Evolutionary conservation across 2,888 invertebrate genomes (phyloP), one percentile per base, ranked within the genome.

Genomic region (Anaspis maculata): DNA sequence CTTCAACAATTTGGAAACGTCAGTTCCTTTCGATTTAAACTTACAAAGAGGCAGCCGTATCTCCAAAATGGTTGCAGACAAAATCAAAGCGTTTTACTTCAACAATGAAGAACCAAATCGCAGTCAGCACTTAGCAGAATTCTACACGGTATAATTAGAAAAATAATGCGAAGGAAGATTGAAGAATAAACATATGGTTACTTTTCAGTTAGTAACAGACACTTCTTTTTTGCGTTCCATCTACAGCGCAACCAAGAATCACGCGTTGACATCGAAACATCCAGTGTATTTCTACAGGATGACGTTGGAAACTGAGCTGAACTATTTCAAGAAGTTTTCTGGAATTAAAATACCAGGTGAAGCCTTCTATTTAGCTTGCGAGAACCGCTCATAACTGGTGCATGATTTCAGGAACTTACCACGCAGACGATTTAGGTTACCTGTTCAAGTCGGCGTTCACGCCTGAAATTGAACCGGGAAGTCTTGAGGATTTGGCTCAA

Each of bases 201-300:
- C 39, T 16, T 35, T 53, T 54, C 12, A 56, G 57, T 31, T 58
- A 12, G 46, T 49, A 19, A 54, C 54, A 1, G 58, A 58, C 30
- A 46, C 48, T 6, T 43, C 39, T 15, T 39, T 52, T 15, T 29
- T 46, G 15, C 48, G 49, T 14, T 31, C 25, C 13, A 45, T 59
- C 5, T 37, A 49, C 4, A 45, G 42, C 3, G 36, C 53, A 4
- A 45, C 54, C 2, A 46, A 41, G 34, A 32, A 46, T 7, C 58
- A 57, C 25, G 15, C 47, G 4, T 43, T 44, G 32, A 53, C 49
- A 1, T 48, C 52, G 10, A 41, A 33, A n/a, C 24, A 36, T 19
- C 61, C 61, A 2, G 47, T 61, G 13, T 62, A 52, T 32, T 49
- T 59, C 13, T 62, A 59, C 33, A 48, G 47, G 37, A 44, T 59